Conservation (phyloP, 2,113 vertebrate genomes). For the Sarotherodon lohbergeri region DNA sequence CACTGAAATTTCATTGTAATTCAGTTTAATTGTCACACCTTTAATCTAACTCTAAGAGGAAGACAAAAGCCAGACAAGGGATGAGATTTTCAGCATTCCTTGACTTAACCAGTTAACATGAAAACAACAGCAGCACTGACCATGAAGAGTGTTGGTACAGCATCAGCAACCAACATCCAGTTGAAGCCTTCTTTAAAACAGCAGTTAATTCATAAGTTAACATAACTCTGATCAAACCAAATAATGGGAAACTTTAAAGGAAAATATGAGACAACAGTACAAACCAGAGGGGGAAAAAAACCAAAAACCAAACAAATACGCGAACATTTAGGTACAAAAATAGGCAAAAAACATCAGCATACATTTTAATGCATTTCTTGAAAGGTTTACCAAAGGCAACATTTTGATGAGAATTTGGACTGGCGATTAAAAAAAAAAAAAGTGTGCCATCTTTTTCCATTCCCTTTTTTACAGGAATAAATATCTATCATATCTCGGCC, state of each 20-base stretch:
- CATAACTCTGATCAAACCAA: not conserved
- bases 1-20: not conserved
- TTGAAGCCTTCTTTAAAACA: not conserved
- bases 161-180: not conserved
- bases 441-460: not conserved
- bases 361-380: not conserved
- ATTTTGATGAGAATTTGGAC: not conserved
- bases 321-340: not conserved
- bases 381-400: not conserved
- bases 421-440: not conserved
- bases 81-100: not conserved
- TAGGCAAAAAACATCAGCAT: not conserved
- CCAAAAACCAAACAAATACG: fast-evolving
- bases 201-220: not conserved
- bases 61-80: not conserved
- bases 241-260: not conserved
- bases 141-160: not conserved
- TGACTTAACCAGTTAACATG: not conserved
- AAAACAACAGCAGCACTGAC: not conserved
- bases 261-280: not conserved
- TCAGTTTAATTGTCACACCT: not conserved
- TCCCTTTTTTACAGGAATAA: not conserved
- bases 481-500: not conserved
- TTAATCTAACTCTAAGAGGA: not conserved
- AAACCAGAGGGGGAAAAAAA: fast-evolving